Percentiles rank a stretch among this genome's conserved stretches.
Conservation (phyloP, 2,113 vertebrate species). For the Ameiurus melas region DNA sequence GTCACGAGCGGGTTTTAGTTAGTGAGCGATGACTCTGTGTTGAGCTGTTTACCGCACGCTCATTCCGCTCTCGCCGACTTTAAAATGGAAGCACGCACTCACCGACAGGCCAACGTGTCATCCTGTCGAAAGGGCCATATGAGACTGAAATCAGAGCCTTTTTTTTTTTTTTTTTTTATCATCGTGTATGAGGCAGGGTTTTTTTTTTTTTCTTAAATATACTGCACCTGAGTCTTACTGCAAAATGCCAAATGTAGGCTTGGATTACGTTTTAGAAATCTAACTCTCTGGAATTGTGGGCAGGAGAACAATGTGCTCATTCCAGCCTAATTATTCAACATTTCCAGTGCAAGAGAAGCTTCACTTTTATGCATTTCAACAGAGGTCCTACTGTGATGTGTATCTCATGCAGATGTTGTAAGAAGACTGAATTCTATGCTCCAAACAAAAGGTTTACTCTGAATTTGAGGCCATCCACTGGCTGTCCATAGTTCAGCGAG, state of each 20-base stretch:
- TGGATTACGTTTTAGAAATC: not conserved
- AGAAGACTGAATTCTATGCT: conserved; percentile 4
- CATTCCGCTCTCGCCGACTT: conserved; percentile 33
- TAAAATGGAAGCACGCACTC: conserved; percentile 22
- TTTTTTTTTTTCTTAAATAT: conserved; percentile 29
- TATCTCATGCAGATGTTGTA: not conserved
- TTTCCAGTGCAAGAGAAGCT: conserved; percentile 41
- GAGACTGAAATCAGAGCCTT: conserved; percentile 34
- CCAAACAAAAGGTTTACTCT: conserved; percentile 34
- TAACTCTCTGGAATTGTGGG: not conserved
- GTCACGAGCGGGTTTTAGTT: conserved; percentile 20
- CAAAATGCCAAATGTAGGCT: conserved; percentile 30
- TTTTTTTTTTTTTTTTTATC: conserved; percentile 49
- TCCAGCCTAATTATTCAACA: conserved; percentile 48
- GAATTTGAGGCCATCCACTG: not conserved
- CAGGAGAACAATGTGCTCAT: conserved; percentile 30
- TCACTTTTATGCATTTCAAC: conserved; percentile 42
- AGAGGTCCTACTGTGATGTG: conserved; percentile 16
- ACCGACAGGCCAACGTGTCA: conserved; percentile 48
- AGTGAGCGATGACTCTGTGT: conserved; percentile 40
- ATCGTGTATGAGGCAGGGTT: conserved; percentile 37
- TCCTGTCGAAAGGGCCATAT: conserved; percentile 46
- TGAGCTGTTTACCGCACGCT: conserved; percentile 27
- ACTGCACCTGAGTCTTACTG: conserved; percentile 29
- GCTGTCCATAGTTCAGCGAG: not conserved